A percentile compares a stretch with the other conserved stretches of the same genome.
Conservation (phyloP, 2,888 invertebrate genomes). For the Euphydryas editha region DNA sequence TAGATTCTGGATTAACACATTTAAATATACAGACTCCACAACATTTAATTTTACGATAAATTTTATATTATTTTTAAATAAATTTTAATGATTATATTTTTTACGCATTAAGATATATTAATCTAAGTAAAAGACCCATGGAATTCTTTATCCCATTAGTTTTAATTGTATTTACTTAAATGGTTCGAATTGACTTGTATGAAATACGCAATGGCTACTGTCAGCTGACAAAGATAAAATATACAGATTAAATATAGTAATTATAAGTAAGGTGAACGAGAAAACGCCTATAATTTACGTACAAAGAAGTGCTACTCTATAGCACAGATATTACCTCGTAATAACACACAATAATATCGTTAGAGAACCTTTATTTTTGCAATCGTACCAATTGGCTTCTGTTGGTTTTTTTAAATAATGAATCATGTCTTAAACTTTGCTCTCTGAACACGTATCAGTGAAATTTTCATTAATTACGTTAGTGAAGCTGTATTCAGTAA, state of each 20-base stretch:
- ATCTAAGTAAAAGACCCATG: constrained; percentile 8
- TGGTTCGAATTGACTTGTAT: neutral
- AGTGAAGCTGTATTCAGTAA: no score
- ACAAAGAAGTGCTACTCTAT: neutral
- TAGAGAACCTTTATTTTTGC: neutral
- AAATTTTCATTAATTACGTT: no score
- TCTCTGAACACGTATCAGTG: no score
- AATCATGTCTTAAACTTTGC: no score
- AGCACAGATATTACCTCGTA: neutral
- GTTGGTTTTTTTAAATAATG: neutral
- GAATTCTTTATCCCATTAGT: neutral
- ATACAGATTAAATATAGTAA: neutral
- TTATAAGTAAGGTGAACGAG: constrained; percentile 9
- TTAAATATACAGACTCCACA: no score
- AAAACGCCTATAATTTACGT: neutral
- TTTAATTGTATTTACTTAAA: neutral
- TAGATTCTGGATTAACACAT: no score
- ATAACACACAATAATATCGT: neutral
- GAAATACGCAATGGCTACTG: neutral
- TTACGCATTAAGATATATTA: constrained; percentile 2
- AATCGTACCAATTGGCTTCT: neutral
- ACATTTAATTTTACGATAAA: no score
- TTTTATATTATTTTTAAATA: no score
- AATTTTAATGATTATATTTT: neutral
- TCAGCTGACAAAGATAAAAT: constrained; percentile 1